Evolutionary conservation across 1,140 invertebrate species (phyloP).

Genomic region (Temnothorax longispinosus): DNA sequence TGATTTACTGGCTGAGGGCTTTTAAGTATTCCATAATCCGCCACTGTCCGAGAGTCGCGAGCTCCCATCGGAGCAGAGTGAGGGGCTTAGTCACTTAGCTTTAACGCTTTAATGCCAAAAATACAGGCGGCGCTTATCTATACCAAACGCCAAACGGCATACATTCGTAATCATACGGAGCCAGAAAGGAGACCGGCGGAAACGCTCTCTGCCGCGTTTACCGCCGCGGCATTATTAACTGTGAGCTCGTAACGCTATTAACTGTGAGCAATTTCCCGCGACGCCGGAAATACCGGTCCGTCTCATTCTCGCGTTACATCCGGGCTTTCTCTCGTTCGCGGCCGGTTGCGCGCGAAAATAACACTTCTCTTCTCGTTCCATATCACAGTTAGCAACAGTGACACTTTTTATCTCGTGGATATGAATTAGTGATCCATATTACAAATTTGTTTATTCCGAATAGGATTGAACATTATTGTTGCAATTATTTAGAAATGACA

Average conservation of each 20-base stretch:
- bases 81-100: conserved; percentile 81
- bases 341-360: conserved; percentile 29
- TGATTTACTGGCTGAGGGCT: background rate
- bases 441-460: background rate
- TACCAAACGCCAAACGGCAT: conserved; percentile 44
- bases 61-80: conserved; percentile 28
- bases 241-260: conserved; percentile 43
- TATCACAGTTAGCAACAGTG: background rate
- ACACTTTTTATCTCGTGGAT: background rate
- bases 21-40: background rate
- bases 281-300: conserved; percentile 48
- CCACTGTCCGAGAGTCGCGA: conserved; percentile 7
- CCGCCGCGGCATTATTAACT: conserved; percentile 48
- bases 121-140: conserved; percentile 56
- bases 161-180: conserved; percentile 35
- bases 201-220: conserved; percentile 17
- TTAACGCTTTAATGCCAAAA: conserved; percentile 82
- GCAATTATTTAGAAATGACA: background rate
- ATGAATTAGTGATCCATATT: background rate
- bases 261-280: conserved; percentile 54
- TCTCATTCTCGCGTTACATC: conserved; percentile 40
- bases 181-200: background rate
- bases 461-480: background rate
- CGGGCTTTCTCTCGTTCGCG: conserved; percentile 53
- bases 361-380: background rate